A percentile compares a stretch with the other conserved stretches of the same genome.
phyloP scores from a whole-genome alignment of 1,140 invertebrate genomes.

The Aricia agestis region DNA sequence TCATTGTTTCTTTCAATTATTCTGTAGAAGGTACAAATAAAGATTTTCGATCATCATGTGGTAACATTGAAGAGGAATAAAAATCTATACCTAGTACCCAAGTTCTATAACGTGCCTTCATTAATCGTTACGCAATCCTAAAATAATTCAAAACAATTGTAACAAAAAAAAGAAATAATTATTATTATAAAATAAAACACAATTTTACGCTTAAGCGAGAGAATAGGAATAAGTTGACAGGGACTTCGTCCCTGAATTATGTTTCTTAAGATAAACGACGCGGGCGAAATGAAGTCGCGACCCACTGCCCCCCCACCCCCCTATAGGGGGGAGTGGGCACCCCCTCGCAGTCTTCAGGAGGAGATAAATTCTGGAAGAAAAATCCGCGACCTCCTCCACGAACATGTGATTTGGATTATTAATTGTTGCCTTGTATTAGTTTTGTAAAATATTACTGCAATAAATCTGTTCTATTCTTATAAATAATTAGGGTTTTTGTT shows the following conservation, averaged over 20 bases:
- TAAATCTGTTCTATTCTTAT: not conserved
- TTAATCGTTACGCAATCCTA: too few relatives aligned
- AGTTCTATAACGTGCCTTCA: too few relatives aligned
- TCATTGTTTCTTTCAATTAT: too few relatives aligned
- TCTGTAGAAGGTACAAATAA: too few relatives aligned
- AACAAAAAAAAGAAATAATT: constrained; percentile 28
- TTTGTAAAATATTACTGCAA: constrained; percentile 27
- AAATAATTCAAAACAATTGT: too few relatives aligned
- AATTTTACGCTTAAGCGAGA: constrained; percentile 75
- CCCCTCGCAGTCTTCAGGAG: constrained; percentile 37
- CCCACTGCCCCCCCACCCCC: constrained; percentile 39
- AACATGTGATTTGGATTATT: constrained; percentile 73
- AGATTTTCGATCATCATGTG: too few relatives aligned
- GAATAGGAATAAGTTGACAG: constrained; percentile 78
- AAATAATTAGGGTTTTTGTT: not conserved
- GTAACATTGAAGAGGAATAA: too few relatives aligned
- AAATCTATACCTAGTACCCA: too few relatives aligned
- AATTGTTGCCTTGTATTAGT: constrained; percentile 55
- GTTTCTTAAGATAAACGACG: constrained; percentile 76
- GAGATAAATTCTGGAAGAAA: constrained; percentile 73
- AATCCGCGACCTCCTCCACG: constrained; percentile 65
- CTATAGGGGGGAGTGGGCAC: constrained; percentile 10
- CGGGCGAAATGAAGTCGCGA: constrained; percentile 76
- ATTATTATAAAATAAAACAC: constrained; percentile 55
- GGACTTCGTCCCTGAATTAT: constrained; percentile 76